Evolutionary conservation across 2,113 vertebrate genomes (phyloP), one percentile per base, ranked within the genome.

Genomic region (Saimiri boliviensis): DNA sequence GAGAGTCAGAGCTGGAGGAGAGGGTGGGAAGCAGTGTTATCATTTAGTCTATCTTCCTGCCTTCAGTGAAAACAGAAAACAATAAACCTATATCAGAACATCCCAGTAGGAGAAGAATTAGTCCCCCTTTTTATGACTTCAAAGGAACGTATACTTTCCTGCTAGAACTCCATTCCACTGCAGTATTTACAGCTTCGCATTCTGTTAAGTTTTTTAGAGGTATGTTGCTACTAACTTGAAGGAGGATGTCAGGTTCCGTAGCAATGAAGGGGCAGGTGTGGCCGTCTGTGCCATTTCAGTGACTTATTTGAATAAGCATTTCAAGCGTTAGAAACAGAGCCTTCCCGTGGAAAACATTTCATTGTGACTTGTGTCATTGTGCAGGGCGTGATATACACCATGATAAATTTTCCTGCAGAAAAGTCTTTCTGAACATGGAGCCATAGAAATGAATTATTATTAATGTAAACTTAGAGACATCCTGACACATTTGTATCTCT

Each of bases 391-490:
- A 81, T 19, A 7, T 7, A 27, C 9, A 17, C 58, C 37, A 3
- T 0, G 35, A 45, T 8, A 21, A 32, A 6, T 35, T 35, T 58
- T 30, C 37, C 58, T 21, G 23, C 66, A 40, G 37, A 60, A 42
- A 77, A 71, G 49, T n/a, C n/a, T 42, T n/a, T 92, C 68, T 58
- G 32, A 70, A 74, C n/a, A 54, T 0, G 1, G 63, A 60, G 37
- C 35, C 60, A 0, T 2, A 8, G 25, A 56, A 45, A 54, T 27
- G 11, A 10, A 6, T 27, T 19, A 0, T 35, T 23, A 14, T 10
- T 23, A 8, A 45, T 7, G 17, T 8, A 47, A 73, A 27, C 42
- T 9, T 19, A 66, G 47, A 54, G 32, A 42, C 45, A 20, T 35
- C 10, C 58, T 52, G 32, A 8, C 2, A 16, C 14, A 6, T 25